phyloP scores from a whole-genome alignment of 2,888 invertebrate species.

The Didymodactylos carnosus region DNA sequence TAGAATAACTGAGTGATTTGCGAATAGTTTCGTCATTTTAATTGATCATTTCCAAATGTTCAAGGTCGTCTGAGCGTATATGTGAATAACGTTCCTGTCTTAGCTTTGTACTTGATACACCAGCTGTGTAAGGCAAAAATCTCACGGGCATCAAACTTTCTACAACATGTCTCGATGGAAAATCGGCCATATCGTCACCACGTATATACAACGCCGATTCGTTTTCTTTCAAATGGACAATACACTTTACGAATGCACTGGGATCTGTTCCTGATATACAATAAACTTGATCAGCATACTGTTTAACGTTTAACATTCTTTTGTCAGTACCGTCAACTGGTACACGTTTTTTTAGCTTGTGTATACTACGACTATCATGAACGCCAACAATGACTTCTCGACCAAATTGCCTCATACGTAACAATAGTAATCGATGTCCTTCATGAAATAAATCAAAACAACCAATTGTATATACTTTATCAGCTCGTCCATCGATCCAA shows the following conservation, averaged over 20 bases:
- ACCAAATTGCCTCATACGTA: slow-evolving; percentile 21
- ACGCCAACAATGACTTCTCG: slow-evolving; percentile 20
- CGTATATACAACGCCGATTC: slow-evolving; percentile 23
- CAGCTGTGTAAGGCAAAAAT: slow-evolving; percentile 24
- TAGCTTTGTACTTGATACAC: slow-evolving; percentile 18
- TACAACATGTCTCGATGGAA: slow-evolving; percentile 23
- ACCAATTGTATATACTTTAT: slow-evolving; percentile 24
- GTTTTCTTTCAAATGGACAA: slow-evolving; percentile 18
- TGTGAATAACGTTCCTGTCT: slow-evolving; percentile 17
- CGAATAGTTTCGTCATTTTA: neutral
- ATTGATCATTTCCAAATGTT: slow-evolving; percentile 9
- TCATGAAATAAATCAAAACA: slow-evolving; percentile 27
- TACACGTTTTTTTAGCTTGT: slow-evolving; percentile 22
- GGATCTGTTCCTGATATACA: slow-evolving; percentile 25
- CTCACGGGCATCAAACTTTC: slow-evolving; percentile 24
- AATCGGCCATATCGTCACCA: slow-evolving; percentile 27
- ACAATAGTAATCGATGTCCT: slow-evolving; percentile 21
- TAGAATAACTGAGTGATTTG: too few species aligned
- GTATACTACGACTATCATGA: slow-evolving; percentile 13
- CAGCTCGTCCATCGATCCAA: slow-evolving; percentile 14
- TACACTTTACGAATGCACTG: slow-evolving; percentile 21
- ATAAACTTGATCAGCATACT: slow-evolving; percentile 24
- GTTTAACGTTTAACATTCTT: slow-evolving; percentile 25
- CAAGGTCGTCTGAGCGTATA: slow-evolving; percentile 2
- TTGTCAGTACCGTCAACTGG: slow-evolving; percentile 24